Evolutionary conservation across 2,113 vertebrate genomes (phyloP), one percentile per base, ranked within the genome.

Genomic region (Saccopteryx bilineata): DNA sequence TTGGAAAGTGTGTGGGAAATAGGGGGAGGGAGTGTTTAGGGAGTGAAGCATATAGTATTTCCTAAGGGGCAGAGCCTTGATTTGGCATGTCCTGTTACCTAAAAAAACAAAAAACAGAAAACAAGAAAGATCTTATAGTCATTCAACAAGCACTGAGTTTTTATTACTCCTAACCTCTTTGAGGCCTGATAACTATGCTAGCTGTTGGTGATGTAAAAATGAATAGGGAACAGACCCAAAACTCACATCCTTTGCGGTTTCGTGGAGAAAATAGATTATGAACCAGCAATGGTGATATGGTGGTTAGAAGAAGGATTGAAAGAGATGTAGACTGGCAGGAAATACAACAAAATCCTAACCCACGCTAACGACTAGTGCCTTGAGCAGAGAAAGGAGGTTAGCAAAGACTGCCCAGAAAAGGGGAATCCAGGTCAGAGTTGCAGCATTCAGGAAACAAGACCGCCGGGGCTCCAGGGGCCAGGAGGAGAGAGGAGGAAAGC

Each of bases 401-500:
- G 17, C 60, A 78, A 68, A 48, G 12, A 48, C 24, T 23, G 7
- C 21, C 58, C 19, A 19, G 26, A 18, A 63, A 76, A 72, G 33
- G 15, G 7, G 6, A n/a, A 66, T 58, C 17, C 48, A 66, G 66
- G 46, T n/a, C 7, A 24, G 31, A 82, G 9, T 5, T 13, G 9
- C 1, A 24, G 24, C 18, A 5, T 66, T 14, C 31, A 2, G 46
- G 11, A 50, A 13, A 26, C 14, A 5, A 28, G 19, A 17, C 72
- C 61, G 0, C 2, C 23, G 4, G 15, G 14, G 5, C 21, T 0
- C 19, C 8, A 31, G 5, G 11, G 19, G 6, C 80, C 1, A 0
- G 5, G 21, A 8, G 8, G 63, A 19, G 50, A 65, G 11, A 60
- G 26, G 31, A 48, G 17, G 17, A n/a, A 14, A 79, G 17, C 6